phyloP scores from a whole-genome alignment of 2,888 invertebrate genomes.

The Pollenia labialis region DNA sequence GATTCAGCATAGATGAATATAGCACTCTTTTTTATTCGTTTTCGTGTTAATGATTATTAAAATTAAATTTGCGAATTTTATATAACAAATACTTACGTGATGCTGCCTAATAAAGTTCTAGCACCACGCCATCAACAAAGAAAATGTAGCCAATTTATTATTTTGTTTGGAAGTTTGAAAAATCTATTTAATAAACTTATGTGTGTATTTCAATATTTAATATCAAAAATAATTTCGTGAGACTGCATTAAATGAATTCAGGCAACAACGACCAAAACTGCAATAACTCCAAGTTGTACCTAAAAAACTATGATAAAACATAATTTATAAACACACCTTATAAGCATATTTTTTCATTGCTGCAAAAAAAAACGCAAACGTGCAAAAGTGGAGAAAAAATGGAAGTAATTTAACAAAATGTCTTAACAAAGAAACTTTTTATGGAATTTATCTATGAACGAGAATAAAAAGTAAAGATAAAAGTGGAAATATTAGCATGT shows the following conservation, averaged over 20 bases:
- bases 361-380: slow-evolving; percentile 60
- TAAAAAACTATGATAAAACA: slow-evolving; percentile 52
- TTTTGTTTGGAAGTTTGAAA: neutral
- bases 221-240: slow-evolving; percentile 49
- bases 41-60: slow-evolving; percentile 23
- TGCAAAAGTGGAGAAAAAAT: slow-evolving; percentile 66
- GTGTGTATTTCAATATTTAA: neutral
- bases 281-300: slow-evolving; percentile 23
- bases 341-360: slow-evolving; percentile 14
- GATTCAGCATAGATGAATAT: too few species aligned
- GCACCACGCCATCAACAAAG: too few species aligned
- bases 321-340: slow-evolving; percentile 45
- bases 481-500: slow-evolving; percentile 30
- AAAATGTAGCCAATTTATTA: slow-evolving; percentile 11
- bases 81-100: slow-evolving; percentile 4
- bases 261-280: neutral
- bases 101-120: neutral
- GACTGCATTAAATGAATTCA: slow-evolving; percentile 45
- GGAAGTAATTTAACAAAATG: slow-evolving; percentile 48
- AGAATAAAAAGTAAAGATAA: neutral
- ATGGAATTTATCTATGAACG: slow-evolving; percentile 25
- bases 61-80: neutral
- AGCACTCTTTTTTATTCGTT: too few species aligned
- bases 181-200: slow-evolving; percentile 18
- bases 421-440: slow-evolving; percentile 16